Conservation (phyloP, 2,113 vertebrate genomes). For the Gorsachius goisagi region DNA sequence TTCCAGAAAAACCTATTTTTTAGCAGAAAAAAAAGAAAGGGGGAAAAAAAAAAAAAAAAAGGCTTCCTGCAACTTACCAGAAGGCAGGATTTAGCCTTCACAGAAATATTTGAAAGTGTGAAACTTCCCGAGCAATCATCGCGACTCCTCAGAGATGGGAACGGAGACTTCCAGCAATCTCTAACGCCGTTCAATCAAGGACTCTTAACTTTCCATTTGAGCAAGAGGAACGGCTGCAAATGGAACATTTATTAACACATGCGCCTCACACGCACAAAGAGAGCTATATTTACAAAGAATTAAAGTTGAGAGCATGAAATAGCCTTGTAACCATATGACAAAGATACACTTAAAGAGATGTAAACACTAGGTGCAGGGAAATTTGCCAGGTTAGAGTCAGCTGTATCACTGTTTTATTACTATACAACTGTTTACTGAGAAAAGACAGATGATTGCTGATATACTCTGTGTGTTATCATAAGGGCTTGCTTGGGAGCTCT, state of each 20-base stretch:
- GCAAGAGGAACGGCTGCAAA: conserved; percentile 30
- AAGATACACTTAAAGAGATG: conserved; percentile 56
- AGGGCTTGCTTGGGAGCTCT: conserved; percentile 35
- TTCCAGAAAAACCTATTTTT: conserved; percentile 61
- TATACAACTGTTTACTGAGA: conserved; percentile 33
- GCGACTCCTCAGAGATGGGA: neutral
- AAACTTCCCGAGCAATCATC: conserved; percentile 50
- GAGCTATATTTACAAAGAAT: conserved; percentile 69
- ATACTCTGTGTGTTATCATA: conserved; percentile 11
- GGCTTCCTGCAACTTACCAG: conserved; percentile 14
- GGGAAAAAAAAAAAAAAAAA: conserved; percentile 1
- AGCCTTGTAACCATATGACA: conserved; percentile 54
- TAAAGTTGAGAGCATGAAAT: conserved; percentile 70
- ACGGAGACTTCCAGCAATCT: conserved; percentile 34
- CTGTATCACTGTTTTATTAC: conserved; percentile 25
- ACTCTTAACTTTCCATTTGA: conserved; percentile 63
- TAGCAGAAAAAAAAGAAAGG: neutral
- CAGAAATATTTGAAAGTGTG: conserved; percentile 53
- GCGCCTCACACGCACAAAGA: neutral
- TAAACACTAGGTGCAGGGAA: conserved; percentile 49
- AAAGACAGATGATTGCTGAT: conserved; percentile 49
- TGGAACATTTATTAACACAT: conserved; percentile 61
- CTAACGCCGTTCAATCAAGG: conserved; percentile 34
- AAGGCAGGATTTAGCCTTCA: conserved; percentile 59
- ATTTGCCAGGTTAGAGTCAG: conserved; percentile 43